Evolutionary conservation across 2,888 invertebrate genomes (phyloP), one percentile per base, ranked within the genome.

Genomic region (Chrysolina haemoptera): DNA sequence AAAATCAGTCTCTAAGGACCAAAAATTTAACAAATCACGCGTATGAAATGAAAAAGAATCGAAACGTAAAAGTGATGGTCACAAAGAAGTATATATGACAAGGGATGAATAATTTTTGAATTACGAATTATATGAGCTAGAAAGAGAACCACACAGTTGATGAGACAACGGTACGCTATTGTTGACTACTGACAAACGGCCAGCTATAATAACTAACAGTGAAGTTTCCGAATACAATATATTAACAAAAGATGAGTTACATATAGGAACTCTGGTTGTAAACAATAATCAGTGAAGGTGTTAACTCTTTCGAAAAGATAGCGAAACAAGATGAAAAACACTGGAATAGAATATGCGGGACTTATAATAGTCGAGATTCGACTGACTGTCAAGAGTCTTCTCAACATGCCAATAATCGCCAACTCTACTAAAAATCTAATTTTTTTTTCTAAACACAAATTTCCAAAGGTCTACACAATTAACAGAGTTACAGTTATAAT

Each of bases 381-480:
- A 35, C 48, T 16, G 12, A 59, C 62, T 41, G 53, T 53, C 27
- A 64, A 50, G 40, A 65, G 46, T 55, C 55, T 69, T 71, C 72
- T 72, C 16, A 70, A 70, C 83, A 84, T 84, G 82, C 83, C 81
- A 82, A 71, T 71, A 40, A 83, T 81, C 77, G 83, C 83, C 83
- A 82, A 84, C 76, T 80, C 84, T 84, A 84, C 84, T 74, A 81
- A 83, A 82, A 81, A 79, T 78, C 79, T 82, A 82, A 79, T 71
- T 77, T 76, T 79, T 73, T 74, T 73, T 63, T 72, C 78, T 78
- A 80, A 80, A 78, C 76, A 80, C 81, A 79, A 78, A 77, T 74
- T 77, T 78, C 76, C 72, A 80, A 82, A 76, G 70, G 71, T 80
- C 81, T 82, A 83, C 82, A 83, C 82, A 83, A 71, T 75, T 76